Percentiles rank a stretch among this genome's conserved stretches.
phyloP scores from a whole-genome alignment of 2,888 invertebrate species.

The Leptopilina myrica region DNA sequence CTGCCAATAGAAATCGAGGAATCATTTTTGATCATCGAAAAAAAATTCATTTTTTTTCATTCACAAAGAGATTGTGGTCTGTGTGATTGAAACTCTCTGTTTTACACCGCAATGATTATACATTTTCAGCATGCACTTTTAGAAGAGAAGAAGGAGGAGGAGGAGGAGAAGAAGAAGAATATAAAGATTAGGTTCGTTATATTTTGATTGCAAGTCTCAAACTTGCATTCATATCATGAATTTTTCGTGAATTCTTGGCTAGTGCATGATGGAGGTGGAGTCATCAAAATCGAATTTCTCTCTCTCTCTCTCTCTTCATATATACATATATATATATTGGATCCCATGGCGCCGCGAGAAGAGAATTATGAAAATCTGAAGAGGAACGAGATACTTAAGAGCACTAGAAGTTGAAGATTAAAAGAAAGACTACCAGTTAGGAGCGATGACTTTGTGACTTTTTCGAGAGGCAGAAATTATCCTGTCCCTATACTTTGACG shows the following conservation, averaged over 20 bases:
- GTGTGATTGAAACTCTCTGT: neutral
- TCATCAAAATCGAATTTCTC: conserved; percentile 14
- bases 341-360: conserved; percentile 56
- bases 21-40: conserved; percentile 5
- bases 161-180: neutral
- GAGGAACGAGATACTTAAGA: conserved; percentile 67
- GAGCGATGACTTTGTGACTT: conserved; percentile 74
- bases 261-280: conserved; percentile 6
- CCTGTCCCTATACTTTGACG: conserved; percentile 67
- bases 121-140: conserved; percentile 18
- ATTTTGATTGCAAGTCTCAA: conserved; percentile 6
- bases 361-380: conserved; percentile 67
- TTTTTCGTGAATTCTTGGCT: conserved; percentile 33
- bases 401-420: conserved; percentile 68
- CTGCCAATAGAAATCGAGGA: too few relatives aligned
- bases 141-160: neutral
- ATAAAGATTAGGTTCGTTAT: conserved; percentile 21
- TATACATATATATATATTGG: conserved; percentile 17
- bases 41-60: neutral
- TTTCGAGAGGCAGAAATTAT: conserved; percentile 73
- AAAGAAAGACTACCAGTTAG: conserved; percentile 76
- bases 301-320: too few relatives aligned
- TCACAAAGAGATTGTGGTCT: neutral
- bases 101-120: conserved; percentile 10
- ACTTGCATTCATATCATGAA: conserved; percentile 8